phyloP scores from a whole-genome alignment of 2,113 vertebrate genomes.

The Gadus macrocephalus region DNA sequence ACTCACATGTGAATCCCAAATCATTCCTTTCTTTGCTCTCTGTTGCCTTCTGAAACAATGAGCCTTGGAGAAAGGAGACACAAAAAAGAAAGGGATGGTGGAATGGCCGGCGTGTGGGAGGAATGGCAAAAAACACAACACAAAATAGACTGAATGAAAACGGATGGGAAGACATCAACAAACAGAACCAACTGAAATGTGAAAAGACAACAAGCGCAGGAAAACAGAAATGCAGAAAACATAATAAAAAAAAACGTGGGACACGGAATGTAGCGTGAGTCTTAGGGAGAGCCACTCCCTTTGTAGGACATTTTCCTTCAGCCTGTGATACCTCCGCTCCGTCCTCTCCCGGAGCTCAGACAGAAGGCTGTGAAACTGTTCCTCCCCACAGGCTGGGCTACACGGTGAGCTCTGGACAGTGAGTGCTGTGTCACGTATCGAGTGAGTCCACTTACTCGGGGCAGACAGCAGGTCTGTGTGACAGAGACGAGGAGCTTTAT shows the following conservation, averaged over 20 bases:
- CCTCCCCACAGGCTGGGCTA: no score
- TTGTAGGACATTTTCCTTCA: no score
- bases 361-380: no score
- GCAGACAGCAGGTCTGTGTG: slow-evolving; percentile 45
- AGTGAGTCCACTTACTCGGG: slow-evolving; percentile 37
- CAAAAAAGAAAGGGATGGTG: slow-evolving; percentile 23
- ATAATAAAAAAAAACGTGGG: no score
- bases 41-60: slow-evolving; percentile 95
- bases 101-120: slow-evolving; percentile 68
- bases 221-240: neutral
- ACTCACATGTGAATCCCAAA: slow-evolving; percentile 98
- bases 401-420: neutral
- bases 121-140: slow-evolving; percentile 26
- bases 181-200: slow-evolving; percentile 8
- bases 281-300: no score
- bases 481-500: slow-evolving; percentile 54
- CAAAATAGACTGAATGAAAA: slow-evolving; percentile 55
- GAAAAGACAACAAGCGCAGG: no score
- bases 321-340: no score
- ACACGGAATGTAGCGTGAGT: no score
- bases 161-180: slow-evolving; percentile 28
- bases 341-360: no score
- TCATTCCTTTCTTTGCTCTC: slow-evolving; percentile 90
- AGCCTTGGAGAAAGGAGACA: slow-evolving; percentile 84
- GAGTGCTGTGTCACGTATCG: slow-evolving; percentile 42